Percentiles rank a stretch among this genome's conserved stretches.
Conservation (phyloP, 2,888 invertebrate genomes). For the Anaspis maculata region DNA sequence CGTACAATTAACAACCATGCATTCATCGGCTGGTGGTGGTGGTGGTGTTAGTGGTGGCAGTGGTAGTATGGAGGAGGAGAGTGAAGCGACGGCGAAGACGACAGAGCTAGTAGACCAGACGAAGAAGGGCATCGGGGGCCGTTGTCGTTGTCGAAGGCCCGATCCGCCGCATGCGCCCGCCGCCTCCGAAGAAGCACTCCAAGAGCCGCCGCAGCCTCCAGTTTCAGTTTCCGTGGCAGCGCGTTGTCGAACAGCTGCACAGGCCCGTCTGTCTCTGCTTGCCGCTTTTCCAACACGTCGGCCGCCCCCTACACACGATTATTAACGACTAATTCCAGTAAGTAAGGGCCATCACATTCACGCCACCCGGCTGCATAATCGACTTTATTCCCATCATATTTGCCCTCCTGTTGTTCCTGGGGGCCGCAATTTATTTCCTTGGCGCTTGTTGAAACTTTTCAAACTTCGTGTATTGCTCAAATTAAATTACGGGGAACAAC, state of each 20-base stretch:
- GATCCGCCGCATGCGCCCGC: conserved; percentile 30
- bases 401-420: no score
- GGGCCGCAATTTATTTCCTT: conserved; percentile 6
- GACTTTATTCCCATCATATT: no score
- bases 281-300: conserved; percentile 9
- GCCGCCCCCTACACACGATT: conserved; percentile 7
- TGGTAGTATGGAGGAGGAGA: no score
- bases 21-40: conserved; percentile 31
- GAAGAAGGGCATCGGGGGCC: conserved; percentile 33
- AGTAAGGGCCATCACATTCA: conserved; percentile 10
- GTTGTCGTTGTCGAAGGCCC: conserved; percentile 10
- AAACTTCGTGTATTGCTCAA: conserved; percentile 11
- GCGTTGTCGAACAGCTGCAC: conserved; percentile 19
- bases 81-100: no score
- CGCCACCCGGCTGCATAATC: conserved; percentile 4
- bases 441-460: conserved; percentile 9
- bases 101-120: no score
- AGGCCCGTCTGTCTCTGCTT: conserved; percentile 8
- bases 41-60: no score
- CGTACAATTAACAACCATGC: conserved; percentile 36
- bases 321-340: conserved; percentile 11
- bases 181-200: conserved; percentile 25
- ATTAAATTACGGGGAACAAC: conserved; percentile 15
- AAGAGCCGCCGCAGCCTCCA: conserved; percentile 38
- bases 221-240: conserved; percentile 36